A percentile compares a stretch with the other conserved stretches of the same genome.
Conservation (phyloP, 2,888 invertebrate genomes). For the Blomia tropicalis region DNA sequence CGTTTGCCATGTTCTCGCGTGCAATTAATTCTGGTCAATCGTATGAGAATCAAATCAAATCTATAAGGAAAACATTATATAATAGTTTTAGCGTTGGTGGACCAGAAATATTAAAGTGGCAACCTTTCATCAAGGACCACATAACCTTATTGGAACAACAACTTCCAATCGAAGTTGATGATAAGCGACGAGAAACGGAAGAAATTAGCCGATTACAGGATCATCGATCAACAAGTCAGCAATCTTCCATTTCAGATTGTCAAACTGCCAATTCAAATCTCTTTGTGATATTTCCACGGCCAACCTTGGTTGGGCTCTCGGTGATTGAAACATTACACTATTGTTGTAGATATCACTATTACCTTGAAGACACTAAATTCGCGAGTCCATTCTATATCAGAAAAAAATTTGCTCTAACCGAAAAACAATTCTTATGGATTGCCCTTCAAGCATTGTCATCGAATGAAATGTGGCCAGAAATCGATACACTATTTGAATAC, state of each 20-base stretch:
- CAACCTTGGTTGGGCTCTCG: constrained; percentile 18
- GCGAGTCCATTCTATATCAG: constrained; percentile 26
- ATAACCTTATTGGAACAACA: constrained; percentile 25
- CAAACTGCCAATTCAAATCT: not conserved
- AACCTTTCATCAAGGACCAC: constrained; percentile 12
- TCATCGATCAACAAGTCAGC: not conserved
- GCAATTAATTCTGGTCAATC: not conserved
- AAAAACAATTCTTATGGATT: constrained; percentile 28
- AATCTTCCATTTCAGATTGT: not conserved
- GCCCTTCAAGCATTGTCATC: constrained; percentile 26
- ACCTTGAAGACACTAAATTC: constrained; percentile 26
- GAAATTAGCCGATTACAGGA: not conserved
- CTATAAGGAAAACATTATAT: constrained; percentile 13
- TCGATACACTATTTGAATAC: constrained; percentile 25
- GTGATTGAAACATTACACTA: constrained; percentile 27
- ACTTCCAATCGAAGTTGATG: constrained; percentile 25
- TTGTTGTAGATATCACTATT: constrained; percentile 26
- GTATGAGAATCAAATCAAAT: constrained; percentile 4
- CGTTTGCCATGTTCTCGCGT: constrained; percentile 16
- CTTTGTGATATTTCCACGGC: constrained; percentile 19
- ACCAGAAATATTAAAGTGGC: constrained; percentile 9
- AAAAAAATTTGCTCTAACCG: constrained; percentile 25
- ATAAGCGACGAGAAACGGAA: not conserved
- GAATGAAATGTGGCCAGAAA: constrained; percentile 24
- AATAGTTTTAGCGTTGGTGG: constrained; percentile 17